Percentiles rank a stretch among this genome's conserved stretches.
Conservation (phyloP, 2,797 vertebrate species). For the Parotocinclus haroldoi region DNA sequence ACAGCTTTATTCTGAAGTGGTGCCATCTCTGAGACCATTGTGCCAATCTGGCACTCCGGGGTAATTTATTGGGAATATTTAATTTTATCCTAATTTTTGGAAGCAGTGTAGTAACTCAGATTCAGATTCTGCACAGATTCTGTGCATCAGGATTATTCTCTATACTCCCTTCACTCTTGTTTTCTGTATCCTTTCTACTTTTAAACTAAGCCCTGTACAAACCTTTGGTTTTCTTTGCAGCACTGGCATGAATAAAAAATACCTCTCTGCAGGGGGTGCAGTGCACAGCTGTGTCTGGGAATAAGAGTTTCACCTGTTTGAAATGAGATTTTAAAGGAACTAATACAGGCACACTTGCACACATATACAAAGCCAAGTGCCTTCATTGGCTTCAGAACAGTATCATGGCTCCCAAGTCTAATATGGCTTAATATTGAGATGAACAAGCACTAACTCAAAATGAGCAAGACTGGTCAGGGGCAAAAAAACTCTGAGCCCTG, state of each 20-base stretch:
- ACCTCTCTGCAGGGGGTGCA: constrained; percentile 33
- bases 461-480: constrained; percentile 63
- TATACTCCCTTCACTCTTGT: not conserved
- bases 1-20: no score
- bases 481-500: constrained; percentile 39
- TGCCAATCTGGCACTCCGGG: no score
- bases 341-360: constrained; percentile 31
- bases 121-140: no score
- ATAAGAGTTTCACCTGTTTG: constrained; percentile 13
- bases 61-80: no score
- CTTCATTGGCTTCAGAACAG: constrained; percentile 27
- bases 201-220: not conserved
- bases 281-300: constrained; percentile 21
- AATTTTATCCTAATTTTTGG: no score
- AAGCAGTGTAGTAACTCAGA: no score
- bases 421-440: constrained; percentile 62
- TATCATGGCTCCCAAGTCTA: constrained; percentile 43
- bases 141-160: constrained; percentile 11
- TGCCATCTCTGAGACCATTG: no score
- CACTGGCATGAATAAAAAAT: constrained; percentile 6
- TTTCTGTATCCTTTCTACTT: not conserved
- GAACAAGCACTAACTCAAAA: constrained; percentile 61
- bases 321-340: constrained; percentile 28
- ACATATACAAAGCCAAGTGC: constrained; percentile 25
- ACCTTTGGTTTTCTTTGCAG: constrained; percentile 11